Conservation (phyloP, 2,797 vertebrate species). For the Urosaurus nigricauda region DNA sequence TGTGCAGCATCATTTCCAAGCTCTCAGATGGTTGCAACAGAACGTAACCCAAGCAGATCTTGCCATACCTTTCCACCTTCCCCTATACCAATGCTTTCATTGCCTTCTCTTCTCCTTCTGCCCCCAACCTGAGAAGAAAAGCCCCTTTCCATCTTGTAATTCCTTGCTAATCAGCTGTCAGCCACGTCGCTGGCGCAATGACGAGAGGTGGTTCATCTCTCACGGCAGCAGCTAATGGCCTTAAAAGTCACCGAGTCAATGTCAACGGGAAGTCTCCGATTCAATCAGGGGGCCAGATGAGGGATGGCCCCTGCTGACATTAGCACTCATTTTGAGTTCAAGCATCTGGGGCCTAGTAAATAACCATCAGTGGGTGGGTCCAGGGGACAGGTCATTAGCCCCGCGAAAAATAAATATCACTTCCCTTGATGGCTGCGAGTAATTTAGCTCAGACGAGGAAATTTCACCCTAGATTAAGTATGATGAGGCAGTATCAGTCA, state of each 20-base stretch:
- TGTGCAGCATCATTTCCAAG: no score
- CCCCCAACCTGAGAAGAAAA: neutral
- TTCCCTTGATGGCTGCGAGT: slow-evolving; percentile 98
- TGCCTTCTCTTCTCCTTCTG: neutral
- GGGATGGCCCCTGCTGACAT: slow-evolving; percentile 97
- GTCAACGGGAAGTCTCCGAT: slow-evolving; percentile 99
- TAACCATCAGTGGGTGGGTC: slow-evolving; percentile 99
- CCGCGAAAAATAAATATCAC: slow-evolving; percentile 99
- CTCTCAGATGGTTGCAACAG: no score
- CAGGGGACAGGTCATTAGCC: slow-evolving; percentile 99
- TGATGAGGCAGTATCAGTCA: slow-evolving; percentile 99
- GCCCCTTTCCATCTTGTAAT: slow-evolving; percentile 83
- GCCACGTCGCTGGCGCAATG: slow-evolving; percentile 81
- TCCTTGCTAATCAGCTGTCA: slow-evolving; percentile 98
- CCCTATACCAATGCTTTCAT: neutral
- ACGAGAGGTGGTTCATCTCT: slow-evolving; percentile 92
- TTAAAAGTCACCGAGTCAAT: slow-evolving; percentile 99
- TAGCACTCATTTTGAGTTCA: slow-evolving; percentile 99
- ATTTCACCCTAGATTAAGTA: slow-evolving; percentile 99
- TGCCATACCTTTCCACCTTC: neutral
- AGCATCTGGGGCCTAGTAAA: slow-evolving; percentile 99
- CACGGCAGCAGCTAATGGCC: slow-evolving; percentile 95
- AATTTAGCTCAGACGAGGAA: slow-evolving; percentile 99
- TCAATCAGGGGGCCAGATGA: slow-evolving; percentile 95
- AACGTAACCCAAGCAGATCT: no score